phyloP scores from a whole-genome alignment of 1,140 invertebrate species.

The Atopsyche davidsoni region DNA sequence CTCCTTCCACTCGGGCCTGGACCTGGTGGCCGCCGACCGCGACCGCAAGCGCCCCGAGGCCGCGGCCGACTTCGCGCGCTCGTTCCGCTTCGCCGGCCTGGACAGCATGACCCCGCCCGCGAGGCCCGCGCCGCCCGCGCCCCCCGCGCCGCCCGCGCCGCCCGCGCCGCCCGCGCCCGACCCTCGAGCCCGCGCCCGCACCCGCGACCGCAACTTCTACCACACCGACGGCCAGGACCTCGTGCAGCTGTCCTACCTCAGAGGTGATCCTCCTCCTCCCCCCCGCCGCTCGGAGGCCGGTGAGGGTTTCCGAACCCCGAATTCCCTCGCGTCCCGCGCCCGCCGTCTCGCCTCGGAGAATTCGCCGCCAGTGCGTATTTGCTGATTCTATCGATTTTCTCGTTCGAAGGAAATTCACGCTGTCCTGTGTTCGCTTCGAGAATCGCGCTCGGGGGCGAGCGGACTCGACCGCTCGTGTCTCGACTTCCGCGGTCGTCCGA shows the following conservation, averaged over 20 bases:
- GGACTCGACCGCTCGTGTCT: too few species aligned
- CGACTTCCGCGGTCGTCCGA: too few species aligned
- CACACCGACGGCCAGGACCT: slow-evolving; percentile 42
- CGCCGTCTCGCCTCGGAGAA: too few species aligned
- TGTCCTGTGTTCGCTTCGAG: too few species aligned
- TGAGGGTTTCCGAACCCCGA: neutral
- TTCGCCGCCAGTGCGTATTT: too few species aligned
- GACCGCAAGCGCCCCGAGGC: slow-evolving; percentile 45
- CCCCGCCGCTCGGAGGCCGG: slow-evolving; percentile 5
- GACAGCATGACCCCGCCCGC: slow-evolving; percentile 22
- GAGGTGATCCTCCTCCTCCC: too few species aligned
- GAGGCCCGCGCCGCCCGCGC: slow-evolving; percentile 30
- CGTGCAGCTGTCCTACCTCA: slow-evolving; percentile 43
- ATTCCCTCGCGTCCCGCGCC: neutral
- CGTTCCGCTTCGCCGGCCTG: slow-evolving; percentile 41
- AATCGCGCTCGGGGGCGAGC: too few species aligned
- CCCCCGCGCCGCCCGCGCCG: slow-evolving; percentile 33
- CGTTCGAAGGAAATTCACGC: too few species aligned
- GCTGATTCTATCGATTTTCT: too few species aligned
- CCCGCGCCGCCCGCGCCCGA: slow-evolving; percentile 29
- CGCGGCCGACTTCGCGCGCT: slow-evolving; percentile 44
- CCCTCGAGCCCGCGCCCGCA: slow-evolving; percentile 16
- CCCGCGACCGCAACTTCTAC: slow-evolving; percentile 26
- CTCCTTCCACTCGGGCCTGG: slow-evolving; percentile 75
- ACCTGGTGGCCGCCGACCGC: slow-evolving; percentile 59